phyloP scores from a whole-genome alignment of 2,113 vertebrate genomes.

The Daphoenositta chrysoptera region DNA sequence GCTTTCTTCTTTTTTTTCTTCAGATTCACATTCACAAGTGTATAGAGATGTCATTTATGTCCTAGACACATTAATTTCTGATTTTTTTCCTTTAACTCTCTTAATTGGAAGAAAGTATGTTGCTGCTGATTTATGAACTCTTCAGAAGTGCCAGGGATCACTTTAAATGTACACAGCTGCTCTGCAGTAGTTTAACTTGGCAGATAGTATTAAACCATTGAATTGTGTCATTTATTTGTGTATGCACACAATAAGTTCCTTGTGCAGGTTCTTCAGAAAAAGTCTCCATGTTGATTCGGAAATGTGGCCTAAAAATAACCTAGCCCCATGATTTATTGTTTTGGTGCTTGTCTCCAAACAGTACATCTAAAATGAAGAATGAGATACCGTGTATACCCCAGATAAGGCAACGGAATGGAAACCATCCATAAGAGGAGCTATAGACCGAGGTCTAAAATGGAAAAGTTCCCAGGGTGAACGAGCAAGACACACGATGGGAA shows the following conservation, averaged over 20 bases:
- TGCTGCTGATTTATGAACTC: constrained; percentile 76
- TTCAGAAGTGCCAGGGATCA: constrained; percentile 74
- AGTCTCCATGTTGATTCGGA: constrained; percentile 47
- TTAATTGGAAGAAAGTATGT: constrained; percentile 78
- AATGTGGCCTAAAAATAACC: constrained; percentile 59
- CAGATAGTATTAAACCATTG: constrained; percentile 75
- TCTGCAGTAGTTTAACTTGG: constrained; percentile 78
- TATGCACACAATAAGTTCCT: constrained; percentile 77
- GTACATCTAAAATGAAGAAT: constrained; percentile 61
- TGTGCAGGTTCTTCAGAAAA: constrained; percentile 75
- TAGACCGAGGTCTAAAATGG: neutral
- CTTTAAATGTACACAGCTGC: constrained; percentile 81
- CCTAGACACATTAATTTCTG: constrained; percentile 72
- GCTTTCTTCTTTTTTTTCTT: neutral
- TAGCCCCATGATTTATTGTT: constrained; percentile 65
- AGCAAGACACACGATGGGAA: neutral
- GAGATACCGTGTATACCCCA: constrained; percentile 39
- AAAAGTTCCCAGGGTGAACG: constrained; percentile 34
- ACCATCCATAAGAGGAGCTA: neutral
- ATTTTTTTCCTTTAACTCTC: constrained; percentile 62
- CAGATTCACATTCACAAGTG: constrained; percentile 49
- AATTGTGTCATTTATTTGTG: constrained; percentile 83
- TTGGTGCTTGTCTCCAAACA: constrained; percentile 60
- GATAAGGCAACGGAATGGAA: constrained; percentile 51
- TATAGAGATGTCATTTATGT: constrained; percentile 65